Evolutionary conservation across 2,888 invertebrate species (phyloP), one percentile per base, ranked within the genome.

Genomic region (Drosophila melanosoma): DNA sequence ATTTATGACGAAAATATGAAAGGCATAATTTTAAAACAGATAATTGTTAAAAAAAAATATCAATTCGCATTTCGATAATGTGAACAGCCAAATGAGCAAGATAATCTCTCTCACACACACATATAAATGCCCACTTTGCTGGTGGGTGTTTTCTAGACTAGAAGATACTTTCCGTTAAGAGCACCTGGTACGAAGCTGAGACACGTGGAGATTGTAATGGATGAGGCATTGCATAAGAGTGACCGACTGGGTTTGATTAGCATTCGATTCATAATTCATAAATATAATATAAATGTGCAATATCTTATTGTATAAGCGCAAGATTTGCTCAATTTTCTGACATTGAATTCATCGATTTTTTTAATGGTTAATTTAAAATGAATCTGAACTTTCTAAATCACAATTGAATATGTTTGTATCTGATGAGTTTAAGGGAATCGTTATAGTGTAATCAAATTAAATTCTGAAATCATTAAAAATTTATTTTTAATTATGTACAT

Each of bases 231-330:
- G 60, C 65, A 79, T 62, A 65, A 66, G 59, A 65, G 74, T 56
- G 69, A 69, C 42, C 52, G 64, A 69, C 52, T 56, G 65, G 69
- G 79, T 62, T 80, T 57, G 70, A 80, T 76, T 78, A 80, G 61
- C 80, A 78, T 70, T 61, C 48, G 67, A 76, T 80, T 80, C 81
- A 80, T 78, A 78, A 80, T 76, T 45, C 45, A 45, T 45, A 23
- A 23, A 45, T 45, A 45, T 68, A 29, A 80, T 69, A 53, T 58
- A 53, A 53, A n/a, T 53, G 32, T 42, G 54, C 20, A 40, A 52
- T 17, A 15, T 15, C 10, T 57, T 23, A 38, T 54, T 54, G 36
- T 12, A 36, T 36, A 36, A 54, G 36, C 12, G 17, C 26, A 38
- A 38, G n/a, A n/a, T 56, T 56, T 56, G 38, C 36, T 38, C 38